Evolutionary conservation across 2,888 invertebrate species (phyloP).

Genomic region (Nycteola revayana): DNA sequence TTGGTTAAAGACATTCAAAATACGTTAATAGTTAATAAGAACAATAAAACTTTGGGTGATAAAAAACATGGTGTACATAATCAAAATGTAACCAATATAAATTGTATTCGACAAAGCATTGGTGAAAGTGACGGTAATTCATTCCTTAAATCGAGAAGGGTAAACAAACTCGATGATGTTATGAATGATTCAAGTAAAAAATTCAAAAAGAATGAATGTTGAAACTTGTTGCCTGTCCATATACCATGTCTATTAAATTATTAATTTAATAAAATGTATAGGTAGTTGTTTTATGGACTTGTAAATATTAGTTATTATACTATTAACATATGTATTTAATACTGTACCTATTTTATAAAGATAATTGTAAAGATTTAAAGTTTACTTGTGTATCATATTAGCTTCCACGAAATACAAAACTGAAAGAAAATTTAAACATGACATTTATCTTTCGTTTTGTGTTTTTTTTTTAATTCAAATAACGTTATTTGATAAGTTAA

Average conservation of each 20-base stretch:
- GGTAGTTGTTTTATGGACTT: constrained; percentile 66
- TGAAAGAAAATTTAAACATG: constrained; percentile 45
- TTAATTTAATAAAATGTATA: constrained; percentile 71
- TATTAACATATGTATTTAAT: constrained; percentile 75
- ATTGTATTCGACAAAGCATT: constrained; percentile 69
- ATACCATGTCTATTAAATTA: constrained; percentile 72
- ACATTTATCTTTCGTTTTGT: constrained; percentile 42
- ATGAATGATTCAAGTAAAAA: constrained; percentile 72
- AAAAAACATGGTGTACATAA: constrained; percentile 78
- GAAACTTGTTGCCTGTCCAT: constrained; percentile 53
- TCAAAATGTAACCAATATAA: constrained; percentile 72
- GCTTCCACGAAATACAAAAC: constrained; percentile 69
- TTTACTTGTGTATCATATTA: constrained; percentile 73
- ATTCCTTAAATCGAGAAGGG: constrained; percentile 67
- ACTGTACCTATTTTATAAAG: constrained; percentile 74
- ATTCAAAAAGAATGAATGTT: constrained; percentile 76
- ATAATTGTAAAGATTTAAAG: constrained; percentile 67
- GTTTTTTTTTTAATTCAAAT: constrained; percentile 40
- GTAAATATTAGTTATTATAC: constrained; percentile 73
- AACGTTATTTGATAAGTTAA: constrained; percentile 33
- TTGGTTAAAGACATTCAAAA: constrained; percentile 79
- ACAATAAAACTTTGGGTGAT: constrained; percentile 72
- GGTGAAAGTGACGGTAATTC: constrained; percentile 70
- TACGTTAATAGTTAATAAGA: constrained; percentile 75
- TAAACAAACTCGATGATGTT: constrained; percentile 69